A percentile compares a stretch with the other conserved stretches of the same genome.
Evolutionary conservation across 1,140 invertebrate genomes (phyloP).

Genomic region (Sipha flava): DNA sequence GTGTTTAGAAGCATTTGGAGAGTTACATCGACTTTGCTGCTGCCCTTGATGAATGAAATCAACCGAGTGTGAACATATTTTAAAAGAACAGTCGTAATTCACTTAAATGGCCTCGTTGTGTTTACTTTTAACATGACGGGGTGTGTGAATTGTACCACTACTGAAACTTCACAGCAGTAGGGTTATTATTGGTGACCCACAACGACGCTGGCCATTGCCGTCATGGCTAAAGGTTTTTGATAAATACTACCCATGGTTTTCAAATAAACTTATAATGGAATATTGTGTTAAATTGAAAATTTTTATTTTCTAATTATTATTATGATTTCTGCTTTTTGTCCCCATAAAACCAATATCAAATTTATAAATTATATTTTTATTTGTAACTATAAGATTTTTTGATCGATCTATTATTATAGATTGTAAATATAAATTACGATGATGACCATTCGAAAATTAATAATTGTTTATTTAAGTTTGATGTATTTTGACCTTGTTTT

Average conservation of each 20-base stretch:
- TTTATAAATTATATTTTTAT: too few relatives aligned
- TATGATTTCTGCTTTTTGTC: background rate
- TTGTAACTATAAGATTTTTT: too few relatives aligned
- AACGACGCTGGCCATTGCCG: background rate
- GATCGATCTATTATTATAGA: too few relatives aligned
- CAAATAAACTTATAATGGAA: background rate
- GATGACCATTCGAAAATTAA: too few relatives aligned
- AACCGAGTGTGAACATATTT: slow-evolving; percentile 26
- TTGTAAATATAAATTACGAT: too few relatives aligned
- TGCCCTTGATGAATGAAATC: background rate
- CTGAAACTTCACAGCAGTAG: background rate
- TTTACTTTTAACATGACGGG: slow-evolving; percentile 2
- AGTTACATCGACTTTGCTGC: background rate
- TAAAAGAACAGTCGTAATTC: slow-evolving; percentile 29
- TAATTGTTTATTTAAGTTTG: too few relatives aligned
- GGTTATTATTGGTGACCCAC: background rate
- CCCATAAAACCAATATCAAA: too few relatives aligned
- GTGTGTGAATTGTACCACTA: background rate
- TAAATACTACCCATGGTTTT: background rate
- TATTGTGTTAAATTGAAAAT: background rate
- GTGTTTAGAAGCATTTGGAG: slow-evolving; percentile 16
- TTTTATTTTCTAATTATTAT: background rate
- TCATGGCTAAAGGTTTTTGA: background rate
- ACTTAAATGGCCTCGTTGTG: slow-evolving; percentile 27
- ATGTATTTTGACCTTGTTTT: too few relatives aligned